Evolutionary conservation across 2,113 vertebrate genomes (phyloP).

Genomic region (Ceuthmochares aereus): DNA sequence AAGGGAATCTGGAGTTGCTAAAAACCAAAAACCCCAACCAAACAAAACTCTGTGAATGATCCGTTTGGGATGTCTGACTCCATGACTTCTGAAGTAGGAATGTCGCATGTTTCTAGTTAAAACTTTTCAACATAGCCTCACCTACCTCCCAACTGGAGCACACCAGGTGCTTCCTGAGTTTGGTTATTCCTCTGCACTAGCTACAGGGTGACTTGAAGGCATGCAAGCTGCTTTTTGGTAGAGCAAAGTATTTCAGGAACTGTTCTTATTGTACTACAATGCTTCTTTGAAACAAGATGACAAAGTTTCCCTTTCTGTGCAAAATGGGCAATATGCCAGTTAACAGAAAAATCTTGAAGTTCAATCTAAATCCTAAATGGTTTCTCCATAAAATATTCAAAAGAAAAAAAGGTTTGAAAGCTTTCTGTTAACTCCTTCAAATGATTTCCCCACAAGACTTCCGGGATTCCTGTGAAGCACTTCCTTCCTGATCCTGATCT

Average conservation of each 20-base stretch:
- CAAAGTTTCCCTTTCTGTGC: conserved; percentile 22
- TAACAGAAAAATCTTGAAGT: background rate
- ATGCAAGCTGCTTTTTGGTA: background rate
- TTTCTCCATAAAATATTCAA: background rate
- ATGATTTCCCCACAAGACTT: fast-evolving
- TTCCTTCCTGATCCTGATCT: background rate
- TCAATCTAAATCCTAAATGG: fast-evolving
- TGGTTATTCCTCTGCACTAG: background rate
- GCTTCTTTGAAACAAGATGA: background rate
- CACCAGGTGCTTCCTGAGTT: conserved; percentile 39
- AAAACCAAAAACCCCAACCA: background rate
- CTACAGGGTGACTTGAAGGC: background rate
- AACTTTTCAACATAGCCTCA: background rate
- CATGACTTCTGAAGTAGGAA: background rate
- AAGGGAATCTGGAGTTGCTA: fast-evolving
- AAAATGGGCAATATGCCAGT: background rate
- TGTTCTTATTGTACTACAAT: background rate
- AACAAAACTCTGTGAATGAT: fast-evolving
- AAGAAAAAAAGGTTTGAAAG: background rate
- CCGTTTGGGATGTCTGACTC: background rate
- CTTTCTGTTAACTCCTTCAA: background rate
- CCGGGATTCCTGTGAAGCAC: fast-evolving
- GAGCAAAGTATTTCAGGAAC: background rate
- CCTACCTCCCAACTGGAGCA: background rate
- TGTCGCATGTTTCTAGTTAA: background rate